Conservation (phyloP, 2,113 vertebrate genomes). For the Delphinapterus leucas region DNA sequence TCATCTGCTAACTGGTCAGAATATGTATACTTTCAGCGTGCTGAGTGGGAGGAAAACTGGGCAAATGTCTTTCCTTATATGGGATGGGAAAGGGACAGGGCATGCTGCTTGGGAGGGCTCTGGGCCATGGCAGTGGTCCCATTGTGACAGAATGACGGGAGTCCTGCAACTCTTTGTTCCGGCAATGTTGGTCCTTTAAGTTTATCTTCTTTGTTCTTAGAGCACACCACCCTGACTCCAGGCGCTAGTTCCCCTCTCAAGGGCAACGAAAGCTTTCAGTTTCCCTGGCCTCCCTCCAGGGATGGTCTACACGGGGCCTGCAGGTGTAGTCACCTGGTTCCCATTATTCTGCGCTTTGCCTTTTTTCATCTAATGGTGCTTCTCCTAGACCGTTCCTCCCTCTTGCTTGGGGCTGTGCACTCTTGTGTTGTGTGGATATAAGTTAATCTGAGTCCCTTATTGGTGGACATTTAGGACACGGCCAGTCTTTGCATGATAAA, state of each 20-base stretch:
- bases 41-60: no score
- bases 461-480: rapidly evolving
- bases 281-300: no score
- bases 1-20: no score
- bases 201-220: no score
- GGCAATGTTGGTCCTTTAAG: no score
- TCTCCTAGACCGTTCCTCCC: neutral
- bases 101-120: no score
- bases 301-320: neutral
- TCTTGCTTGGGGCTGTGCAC: neutral
- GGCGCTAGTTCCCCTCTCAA: neutral
- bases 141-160: no score
- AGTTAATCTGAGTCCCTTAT: neutral
- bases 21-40: no score
- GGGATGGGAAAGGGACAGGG: no score
- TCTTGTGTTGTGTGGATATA: rapidly evolving
- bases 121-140: no score
- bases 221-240: neutral
- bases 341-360: rapidly evolving
- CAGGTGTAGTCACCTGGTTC: neutral
- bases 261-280: neutral
- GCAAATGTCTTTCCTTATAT: no score
- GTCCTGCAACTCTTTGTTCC: no score
- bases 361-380: neutral
- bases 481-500: neutral